Evolutionary conservation across 2,113 vertebrate species (phyloP).

Genomic region (Salvelinus namaycush): DNA sequence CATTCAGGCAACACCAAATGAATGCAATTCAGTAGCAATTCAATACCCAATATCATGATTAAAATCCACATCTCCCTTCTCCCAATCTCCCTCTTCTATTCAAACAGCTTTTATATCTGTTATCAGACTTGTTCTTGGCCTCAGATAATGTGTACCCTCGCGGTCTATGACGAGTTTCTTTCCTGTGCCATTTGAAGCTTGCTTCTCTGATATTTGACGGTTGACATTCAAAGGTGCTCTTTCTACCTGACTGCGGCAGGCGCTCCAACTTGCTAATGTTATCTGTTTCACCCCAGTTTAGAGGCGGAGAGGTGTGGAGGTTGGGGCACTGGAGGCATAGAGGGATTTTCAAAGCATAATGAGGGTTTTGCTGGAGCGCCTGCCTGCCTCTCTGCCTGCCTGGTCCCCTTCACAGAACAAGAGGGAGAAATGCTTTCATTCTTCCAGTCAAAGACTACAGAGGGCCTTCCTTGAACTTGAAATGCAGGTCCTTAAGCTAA

Average conservation of each 20-base stretch:
- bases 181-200: slow-evolving; percentile 60
- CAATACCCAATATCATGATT: slow-evolving; percentile 66
- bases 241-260: slow-evolving; percentile 51
- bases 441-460: slow-evolving; percentile 29
- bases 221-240: slow-evolving; percentile 72
- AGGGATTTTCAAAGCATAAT: slow-evolving; percentile 62
- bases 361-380: slow-evolving; percentile 54
- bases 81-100: not conserved
- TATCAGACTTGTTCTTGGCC: slow-evolving; percentile 54
- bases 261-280: slow-evolving; percentile 44
- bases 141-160: slow-evolving; percentile 58
- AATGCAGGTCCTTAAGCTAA: slow-evolving; percentile 10
- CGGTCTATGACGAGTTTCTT: slow-evolving; percentile 40
- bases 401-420: slow-evolving; percentile 37
- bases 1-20: slow-evolving; percentile 60
- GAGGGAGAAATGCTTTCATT: slow-evolving; percentile 36
- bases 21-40: slow-evolving; percentile 56
- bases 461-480: slow-evolving; percentile 39
- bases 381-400: slow-evolving; percentile 14
- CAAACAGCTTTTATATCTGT: slow-evolving; percentile 45
- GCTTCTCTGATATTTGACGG: slow-evolving; percentile 66
- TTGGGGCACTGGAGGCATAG: slow-evolving; percentile 54
- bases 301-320: slow-evolving; percentile 28
- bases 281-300: slow-evolving; percentile 53
- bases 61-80: slow-evolving; percentile 49